Evolutionary conservation across 1,140 invertebrate species (phyloP), one percentile per base, ranked within the genome.

Genomic region (Formica selysi): DNA sequence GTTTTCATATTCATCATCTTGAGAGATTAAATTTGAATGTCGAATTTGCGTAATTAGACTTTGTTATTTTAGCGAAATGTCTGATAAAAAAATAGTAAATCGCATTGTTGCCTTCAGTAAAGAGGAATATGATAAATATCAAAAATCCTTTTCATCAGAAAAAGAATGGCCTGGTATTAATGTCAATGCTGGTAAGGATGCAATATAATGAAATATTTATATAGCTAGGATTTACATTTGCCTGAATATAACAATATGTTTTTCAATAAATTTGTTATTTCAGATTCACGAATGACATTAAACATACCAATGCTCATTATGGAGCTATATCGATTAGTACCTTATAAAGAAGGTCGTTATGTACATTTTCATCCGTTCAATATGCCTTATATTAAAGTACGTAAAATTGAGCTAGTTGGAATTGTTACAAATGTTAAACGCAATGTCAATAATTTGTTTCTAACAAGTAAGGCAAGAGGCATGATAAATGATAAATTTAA

Each of bases 141-240:
- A 48, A 8, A 26, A 32, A 22, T 44, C 3, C 32, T 38, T 73
- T 19, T 32, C 38, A 7, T 61, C 38, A 26, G 36, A 16, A 5
- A 41, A 71, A 22, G 67, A 81, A 22, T 81, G 79, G 79, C 67
- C 67, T 1, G 67, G 79, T 57, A 19, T 80, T 16, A 68, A 80
- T 5, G 3, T 73, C 13, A 61, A 5, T 16, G 2, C 51, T 22
- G 26, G 67, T 73, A 13, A 68, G 22, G 11, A 16, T 51, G 3
- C 0, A 68, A 26, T 16, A 70, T 44, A 29, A 44, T 29, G 2
- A 3, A 32, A 51, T 22, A 41, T 71, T 41, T 16, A 41, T 70
- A 19, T 13, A 6, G 5, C 5, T 54, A 26, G 1, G 19, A 26
- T n/a, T 26, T 19, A 41, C 2, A 38, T 54, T 11, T 1, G 36